Evolutionary conservation across 2,113 vertebrate genomes (phyloP).

Genomic region (Urocynchramus pylzowi): DNA sequence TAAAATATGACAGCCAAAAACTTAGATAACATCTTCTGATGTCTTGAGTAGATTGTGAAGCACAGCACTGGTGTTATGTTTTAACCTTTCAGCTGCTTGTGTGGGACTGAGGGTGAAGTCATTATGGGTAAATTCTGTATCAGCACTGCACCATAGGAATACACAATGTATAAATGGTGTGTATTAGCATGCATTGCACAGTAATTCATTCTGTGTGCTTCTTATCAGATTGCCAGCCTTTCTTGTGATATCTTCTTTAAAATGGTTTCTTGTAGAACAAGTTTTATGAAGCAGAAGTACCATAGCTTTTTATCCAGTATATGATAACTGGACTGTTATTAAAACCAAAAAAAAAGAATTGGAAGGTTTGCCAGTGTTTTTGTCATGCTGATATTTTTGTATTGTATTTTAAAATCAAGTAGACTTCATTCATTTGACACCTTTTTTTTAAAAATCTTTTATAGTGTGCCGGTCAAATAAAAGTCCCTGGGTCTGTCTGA

Average conservation of each 20-base stretch:
- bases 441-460: not conserved
- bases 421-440: not conserved
- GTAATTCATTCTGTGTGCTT: not conserved
- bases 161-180: not conserved
- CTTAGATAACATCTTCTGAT: not conserved
- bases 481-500: slow-evolving; percentile 97
- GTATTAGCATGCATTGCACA: not conserved
- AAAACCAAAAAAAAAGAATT: not conserved
- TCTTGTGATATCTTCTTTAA: not conserved
- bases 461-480: slow-evolving; percentile 97
- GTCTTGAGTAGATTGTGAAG: not conserved
- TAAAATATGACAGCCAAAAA: not conserved
- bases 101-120: not conserved
- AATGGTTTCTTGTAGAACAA: not conserved
- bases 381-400: not conserved
- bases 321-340: not conserved
- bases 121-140: not conserved
- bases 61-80: not conserved
- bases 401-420: not conserved
- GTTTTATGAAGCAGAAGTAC: not conserved
- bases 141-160: not conserved
- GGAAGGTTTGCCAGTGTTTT: not conserved
- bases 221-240: not conserved
- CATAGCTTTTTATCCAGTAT: not conserved
- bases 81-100: not conserved